Conservation (phyloP, 2,113 vertebrate species). For the Myrmecophaga tridactyla region DNA sequence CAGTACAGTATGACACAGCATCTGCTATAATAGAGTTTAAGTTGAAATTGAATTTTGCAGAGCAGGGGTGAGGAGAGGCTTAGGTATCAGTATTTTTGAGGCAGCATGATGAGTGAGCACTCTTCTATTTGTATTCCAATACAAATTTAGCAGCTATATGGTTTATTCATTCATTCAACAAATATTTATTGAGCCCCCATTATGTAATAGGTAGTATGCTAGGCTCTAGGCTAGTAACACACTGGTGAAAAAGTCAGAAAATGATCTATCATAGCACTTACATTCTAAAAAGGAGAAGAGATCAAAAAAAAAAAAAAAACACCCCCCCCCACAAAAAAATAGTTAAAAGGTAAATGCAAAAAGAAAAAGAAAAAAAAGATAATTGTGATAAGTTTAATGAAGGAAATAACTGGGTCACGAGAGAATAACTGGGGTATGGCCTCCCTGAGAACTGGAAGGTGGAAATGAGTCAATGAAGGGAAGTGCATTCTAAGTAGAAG, state of each 20-base stretch:
- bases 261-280: not conserved
- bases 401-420: not conserved
- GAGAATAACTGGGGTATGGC: not conserved
- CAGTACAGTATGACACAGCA: not conserved
- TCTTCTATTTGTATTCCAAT: not conserved
- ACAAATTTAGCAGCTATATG: not conserved
- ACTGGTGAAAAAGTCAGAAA: constrained; percentile 13
- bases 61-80: not conserved
- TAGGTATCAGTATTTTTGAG: constrained; percentile 25
- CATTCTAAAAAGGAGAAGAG: not conserved
- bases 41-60: not conserved
- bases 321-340: not conserved
- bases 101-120: not conserved
- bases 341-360: not conserved
- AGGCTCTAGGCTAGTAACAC: not conserved
- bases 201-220: not conserved
- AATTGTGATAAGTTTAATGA: not conserved
- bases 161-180: constrained; percentile 33
- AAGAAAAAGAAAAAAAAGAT: not conserved
- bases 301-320: not conserved
- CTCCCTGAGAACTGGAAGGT: not conserved
- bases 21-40: not conserved
- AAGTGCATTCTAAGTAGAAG: not conserved
- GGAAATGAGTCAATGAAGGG: not conserved
- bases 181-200: not conserved